These are phyloP conservation scores for Digitonthophagus gazella DNA, from an alignment of 2,888 invertebrate genomes.

Conservation along the genomic window DNA sequence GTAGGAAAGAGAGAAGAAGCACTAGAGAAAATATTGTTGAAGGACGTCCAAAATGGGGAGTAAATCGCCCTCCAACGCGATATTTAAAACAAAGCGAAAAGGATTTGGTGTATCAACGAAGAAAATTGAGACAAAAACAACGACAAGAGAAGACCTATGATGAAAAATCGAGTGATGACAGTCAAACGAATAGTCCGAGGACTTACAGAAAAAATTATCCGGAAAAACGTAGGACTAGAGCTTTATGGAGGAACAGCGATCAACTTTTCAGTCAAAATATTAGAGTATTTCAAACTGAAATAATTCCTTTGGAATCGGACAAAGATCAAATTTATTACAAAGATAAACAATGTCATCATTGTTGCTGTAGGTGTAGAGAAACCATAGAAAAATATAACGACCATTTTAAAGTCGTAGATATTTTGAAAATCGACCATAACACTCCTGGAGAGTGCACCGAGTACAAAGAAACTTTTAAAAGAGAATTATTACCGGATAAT, in stretches of 20 bases:
- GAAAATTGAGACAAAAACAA: constrained; percentile 65
- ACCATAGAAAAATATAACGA: constrained; percentile 30
- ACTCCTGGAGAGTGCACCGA: constrained; percentile 33
- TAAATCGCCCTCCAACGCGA: constrained; percentile 73
- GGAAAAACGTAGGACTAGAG: constrained; percentile 50
- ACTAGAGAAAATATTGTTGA: constrained; percentile 60
- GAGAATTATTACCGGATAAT: constrained; percentile 33
- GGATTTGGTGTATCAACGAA: constrained; percentile 77
- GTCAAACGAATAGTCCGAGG: constrained; percentile 59
- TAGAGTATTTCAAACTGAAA: constrained; percentile 51
- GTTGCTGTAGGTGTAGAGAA: constrained; percentile 45
- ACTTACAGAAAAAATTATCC: constrained; percentile 48
- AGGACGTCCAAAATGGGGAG: constrained; percentile 73
- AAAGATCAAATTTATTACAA: constrained; percentile 49
- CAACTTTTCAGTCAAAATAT: constrained; percentile 50
- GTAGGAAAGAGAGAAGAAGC: constrained; percentile 58
- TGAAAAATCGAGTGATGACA: constrained; percentile 58
- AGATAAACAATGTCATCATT: constrained; percentile 37
- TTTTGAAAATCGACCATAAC: constrained; percentile 37
- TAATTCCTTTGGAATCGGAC: constrained; percentile 56
- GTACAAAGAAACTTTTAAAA: constrained; percentile 27
- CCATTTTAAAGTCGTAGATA: constrained; percentile 36
- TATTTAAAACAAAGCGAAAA: constrained; percentile 89
- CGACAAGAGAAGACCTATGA: constrained; percentile 45
- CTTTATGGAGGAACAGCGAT: constrained; percentile 52